Base-by-base conservation (phyloP, 2,797 vertebrate species). In the Holocentrus rufus region DNA sequence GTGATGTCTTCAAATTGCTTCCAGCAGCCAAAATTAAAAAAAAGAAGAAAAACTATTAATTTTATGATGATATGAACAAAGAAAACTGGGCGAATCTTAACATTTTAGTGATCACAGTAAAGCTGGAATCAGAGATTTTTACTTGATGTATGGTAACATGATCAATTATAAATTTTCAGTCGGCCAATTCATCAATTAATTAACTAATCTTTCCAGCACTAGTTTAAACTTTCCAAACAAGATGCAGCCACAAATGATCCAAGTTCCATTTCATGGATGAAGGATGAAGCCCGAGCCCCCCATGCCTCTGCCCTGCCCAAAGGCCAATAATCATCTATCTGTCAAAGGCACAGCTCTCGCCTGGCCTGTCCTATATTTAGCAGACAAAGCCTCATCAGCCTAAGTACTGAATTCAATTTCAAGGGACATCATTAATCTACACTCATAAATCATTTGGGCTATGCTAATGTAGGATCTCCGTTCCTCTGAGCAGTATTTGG, bases 311-410 rank as follows among this genome's bases (percentile, higher is more conserved):
- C 82, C 76, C 71, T 72, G 80, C 86, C 85, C 79, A 49, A 65
- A 82, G 72, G 79, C 83, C 75, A 81, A 85, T 80, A 56, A 84
- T 80, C 79, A 85, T 82, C 61, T 53, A 62, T 79, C 88, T 55
- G 80, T 88, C 82, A 81, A 22, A 87, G 71, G 68, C 80, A 52
- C 61, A 53, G 82, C 80, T 69, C 70, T 81, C 53, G 47, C 68
- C 49, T 7, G 65, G 71, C 4, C 62, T 0, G 79, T 65, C 74
- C 91, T 92, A 90, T 89, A 89, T 90, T 90, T 91, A 90, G 89
- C 72, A 85, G 83, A 88, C 88, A 90, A 89, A 88, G 85, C 85
- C 87, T 91, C 89, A 89, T 92, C 90, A 91, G 83, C 81, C 87
- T 83, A 72, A 92, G 90, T 86, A 90, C 79, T 77, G 77, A 89